Evolutionary conservation across 2,113 vertebrate genomes (phyloP).

Genomic region (Sprattus sprattus): DNA sequence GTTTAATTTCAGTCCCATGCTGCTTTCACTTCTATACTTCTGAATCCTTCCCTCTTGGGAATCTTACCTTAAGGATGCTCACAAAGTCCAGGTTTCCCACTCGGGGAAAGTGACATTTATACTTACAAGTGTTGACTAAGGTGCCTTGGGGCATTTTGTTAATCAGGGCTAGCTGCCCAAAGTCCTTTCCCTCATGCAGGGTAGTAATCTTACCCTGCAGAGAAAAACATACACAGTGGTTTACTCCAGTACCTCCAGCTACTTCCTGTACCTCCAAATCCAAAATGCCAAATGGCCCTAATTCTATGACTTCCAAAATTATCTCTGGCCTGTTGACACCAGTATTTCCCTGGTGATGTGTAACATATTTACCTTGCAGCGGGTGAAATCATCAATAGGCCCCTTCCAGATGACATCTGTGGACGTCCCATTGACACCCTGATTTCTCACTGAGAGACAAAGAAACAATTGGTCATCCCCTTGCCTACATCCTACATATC

Average conservation of each 20-base stretch:
- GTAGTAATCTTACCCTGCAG: constrained; percentile 87
- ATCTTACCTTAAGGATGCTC: constrained; percentile 85
- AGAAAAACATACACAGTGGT: constrained; percentile 9
- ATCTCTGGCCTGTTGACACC: too few relatives aligned
- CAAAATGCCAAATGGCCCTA: too few relatives aligned
- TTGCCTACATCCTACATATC: neutral
- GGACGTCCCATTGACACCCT: constrained; percentile 92
- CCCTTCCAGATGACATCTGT: constrained; percentile 99
- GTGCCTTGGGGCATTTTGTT: constrained; percentile 88
- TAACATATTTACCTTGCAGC: constrained; percentile 77
- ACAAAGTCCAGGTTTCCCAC: constrained; percentile 96
- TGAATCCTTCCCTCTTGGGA: neutral
- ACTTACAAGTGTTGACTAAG: constrained; percentile 88
- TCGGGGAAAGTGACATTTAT: constrained; percentile 91
- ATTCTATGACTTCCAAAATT: too few relatives aligned
- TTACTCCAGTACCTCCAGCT: too few relatives aligned
- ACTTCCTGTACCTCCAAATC: too few relatives aligned
- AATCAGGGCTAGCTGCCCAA: constrained; percentile 89
- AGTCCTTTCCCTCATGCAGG: constrained; percentile 88
- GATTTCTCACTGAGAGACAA: constrained; percentile 84
- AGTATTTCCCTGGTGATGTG: neutral
- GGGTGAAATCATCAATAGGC: constrained; percentile 92
- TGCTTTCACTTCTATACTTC: neutral
- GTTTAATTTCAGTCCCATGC: neutral
- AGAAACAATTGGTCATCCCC: neutral